Evolutionary conservation across 2,888 invertebrate species (phyloP).

Genomic region (Agrotis exclamationis): DNA sequence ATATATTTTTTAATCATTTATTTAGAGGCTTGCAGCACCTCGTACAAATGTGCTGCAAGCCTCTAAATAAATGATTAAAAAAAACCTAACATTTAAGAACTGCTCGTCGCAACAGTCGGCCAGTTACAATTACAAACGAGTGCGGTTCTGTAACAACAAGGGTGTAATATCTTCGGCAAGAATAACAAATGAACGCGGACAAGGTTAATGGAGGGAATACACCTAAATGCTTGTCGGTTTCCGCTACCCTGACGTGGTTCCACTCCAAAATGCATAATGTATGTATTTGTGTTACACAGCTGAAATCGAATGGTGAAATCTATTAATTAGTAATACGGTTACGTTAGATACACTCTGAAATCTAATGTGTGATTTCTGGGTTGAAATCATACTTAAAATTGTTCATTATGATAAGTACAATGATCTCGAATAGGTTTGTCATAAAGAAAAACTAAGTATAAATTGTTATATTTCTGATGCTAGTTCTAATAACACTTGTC

Average conservation of each 20-base stretch:
- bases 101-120: slow-evolving; percentile 18
- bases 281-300: neutral
- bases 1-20: too few species aligned
- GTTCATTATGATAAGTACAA: too few species aligned
- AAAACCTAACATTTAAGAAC: slow-evolving; percentile 28
- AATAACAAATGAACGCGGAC: slow-evolving; percentile 56
- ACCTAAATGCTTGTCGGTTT: slow-evolving; percentile 30
- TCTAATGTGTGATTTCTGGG: too few species aligned
- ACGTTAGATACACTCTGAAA: neutral
- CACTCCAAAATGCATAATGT: slow-evolving; percentile 14
- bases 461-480: neutral
- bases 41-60: too few species aligned
- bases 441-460: too few species aligned
- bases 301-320: slow-evolving; percentile 9
- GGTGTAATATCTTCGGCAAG: slow-evolving; percentile 61
- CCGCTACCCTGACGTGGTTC: slow-evolving; percentile 12
- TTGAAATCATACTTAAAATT: too few species aligned
- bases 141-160: slow-evolving; percentile 38
- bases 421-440: too few species aligned
- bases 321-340: neutral
- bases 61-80: neutral
- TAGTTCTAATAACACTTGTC: neutral
- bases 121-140: slow-evolving; percentile 54
- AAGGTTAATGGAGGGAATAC: slow-evolving; percentile 46
- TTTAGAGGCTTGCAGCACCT: too few species aligned